Evolutionary conservation across 2,888 invertebrate species (phyloP), one percentile per base, ranked within the genome.

Genomic region (Antheraea yamamai): DNA sequence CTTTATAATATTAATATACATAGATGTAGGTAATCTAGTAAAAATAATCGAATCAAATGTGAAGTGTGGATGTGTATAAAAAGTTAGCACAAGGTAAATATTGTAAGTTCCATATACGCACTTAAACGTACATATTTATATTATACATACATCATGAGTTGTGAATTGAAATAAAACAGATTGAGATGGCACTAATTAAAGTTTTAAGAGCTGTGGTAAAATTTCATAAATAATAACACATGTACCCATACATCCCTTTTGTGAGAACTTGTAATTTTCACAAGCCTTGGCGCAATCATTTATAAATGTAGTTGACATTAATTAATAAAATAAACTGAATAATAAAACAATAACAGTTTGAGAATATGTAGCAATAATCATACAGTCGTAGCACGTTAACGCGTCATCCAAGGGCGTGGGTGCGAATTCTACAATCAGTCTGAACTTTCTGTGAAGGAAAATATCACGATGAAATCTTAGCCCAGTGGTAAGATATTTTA

Each of bases 211-310:
- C 12, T 61, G 23, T 61, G n/a, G 12, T 61, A 23, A 23, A 61
- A 23, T 64, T 68, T 55, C 52, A 16, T 30, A 66, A 66, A 16
- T 75, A 73, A 39, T 73, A 55, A 55, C 35, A 73, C 58, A 66
- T 66, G 14, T 30, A 10, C 26, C 23, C 12, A 61, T 12, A 61
- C 7, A 61, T 23, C 61, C 10, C 23, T 0, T 26, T 52, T 72
- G 14, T 51, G 26, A 16, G 8, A 10, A 61, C 61, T 4, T 61
- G 61, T 14, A 23, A 18, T 66, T 30, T 30, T 66, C 30, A 66
- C 64, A 66, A 26, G 30, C 26, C 20, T 66, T 66, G 64, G 7
- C 16, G 26, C 30, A 66, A 66, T 26, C 64, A 64, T 64, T 64
- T 30, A 30, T 66, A 30, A 30, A 12, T 61, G 61, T 61, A 61